Evolutionary conservation across 2,888 invertebrate genomes (phyloP).

Genomic region (Kryphioiulus occultus): DNA sequence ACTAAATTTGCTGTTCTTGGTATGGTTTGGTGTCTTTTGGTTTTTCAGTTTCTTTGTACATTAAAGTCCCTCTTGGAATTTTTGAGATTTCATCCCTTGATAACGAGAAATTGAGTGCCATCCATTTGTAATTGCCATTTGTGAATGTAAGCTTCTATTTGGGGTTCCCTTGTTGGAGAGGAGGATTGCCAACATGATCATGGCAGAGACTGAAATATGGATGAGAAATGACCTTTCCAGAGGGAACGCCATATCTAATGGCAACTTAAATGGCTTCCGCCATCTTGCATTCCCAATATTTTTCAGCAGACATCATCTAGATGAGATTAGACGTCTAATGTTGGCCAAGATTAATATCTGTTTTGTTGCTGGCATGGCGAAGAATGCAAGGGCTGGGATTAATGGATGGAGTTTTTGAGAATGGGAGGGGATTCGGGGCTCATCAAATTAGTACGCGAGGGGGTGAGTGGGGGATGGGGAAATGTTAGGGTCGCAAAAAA

Average conservation of each 20-base stretch:
- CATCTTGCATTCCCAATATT: constrained; percentile 22
- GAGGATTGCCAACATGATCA: neutral
- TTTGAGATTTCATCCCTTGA: too few relatives aligned
- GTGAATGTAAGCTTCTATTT: neutral
- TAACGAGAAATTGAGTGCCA: too few relatives aligned
- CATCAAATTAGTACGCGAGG: neutral
- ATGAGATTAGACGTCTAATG: constrained; percentile 25
- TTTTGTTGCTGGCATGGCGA: constrained; percentile 8
- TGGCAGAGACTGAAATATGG: neutral
- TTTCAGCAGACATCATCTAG: constrained; percentile 1
- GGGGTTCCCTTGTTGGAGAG: neutral
- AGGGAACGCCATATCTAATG: constrained; percentile 9
- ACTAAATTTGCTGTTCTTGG: too few relatives aligned
- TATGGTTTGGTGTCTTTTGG: too few relatives aligned
- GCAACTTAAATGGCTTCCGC: constrained; percentile 31
- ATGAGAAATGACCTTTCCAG: neutral
- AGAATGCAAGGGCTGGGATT: constrained; percentile 10
- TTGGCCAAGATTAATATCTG: constrained; percentile 31
- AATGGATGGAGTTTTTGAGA: neutral
- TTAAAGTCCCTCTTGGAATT: too few relatives aligned
- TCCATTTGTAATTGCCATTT: neutral
- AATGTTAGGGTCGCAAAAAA: neutral
- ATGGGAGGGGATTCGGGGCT: neutral
- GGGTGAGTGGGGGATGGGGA: neutral
- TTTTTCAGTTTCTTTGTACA: too few relatives aligned